Conservation (phyloP, 2,113 vertebrate genomes). For the Chaetodon auriga region DNA sequence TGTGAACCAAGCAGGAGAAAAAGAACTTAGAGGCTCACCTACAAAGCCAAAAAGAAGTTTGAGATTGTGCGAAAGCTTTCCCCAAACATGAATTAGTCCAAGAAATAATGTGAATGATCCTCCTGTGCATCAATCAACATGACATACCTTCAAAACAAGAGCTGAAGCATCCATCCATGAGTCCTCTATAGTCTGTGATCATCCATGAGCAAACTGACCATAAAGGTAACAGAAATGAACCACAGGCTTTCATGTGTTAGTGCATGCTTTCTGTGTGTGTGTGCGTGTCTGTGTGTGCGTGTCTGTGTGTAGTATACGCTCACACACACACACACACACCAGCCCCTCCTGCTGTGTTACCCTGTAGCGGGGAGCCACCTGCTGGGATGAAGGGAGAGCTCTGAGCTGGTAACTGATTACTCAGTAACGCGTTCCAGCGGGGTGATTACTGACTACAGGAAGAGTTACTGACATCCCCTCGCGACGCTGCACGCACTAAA, state of each 20-base stretch:
- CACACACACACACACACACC: background rate
- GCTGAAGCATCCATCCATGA: slow-evolving; percentile 23
- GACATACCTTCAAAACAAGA: slow-evolving; percentile 56
- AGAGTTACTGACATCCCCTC: background rate
- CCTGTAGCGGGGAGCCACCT: slow-evolving; percentile 81
- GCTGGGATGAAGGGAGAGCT: slow-evolving; percentile 69
- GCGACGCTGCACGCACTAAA: background rate
- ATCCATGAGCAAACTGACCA: slow-evolving; percentile 11
- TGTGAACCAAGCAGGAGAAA: background rate
- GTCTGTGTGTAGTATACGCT: background rate
- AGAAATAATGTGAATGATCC: background rate
- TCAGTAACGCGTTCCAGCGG: slow-evolving; percentile 36
- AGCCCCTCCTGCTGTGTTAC: slow-evolving; percentile 52
- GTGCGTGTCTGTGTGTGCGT: background rate
- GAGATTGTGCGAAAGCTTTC: background rate
- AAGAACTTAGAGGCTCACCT: background rate
- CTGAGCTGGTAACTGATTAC: slow-evolving; percentile 21
- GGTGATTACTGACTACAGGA: background rate
- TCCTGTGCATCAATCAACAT: background rate
- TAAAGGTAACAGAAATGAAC: slow-evolving; percentile 3
- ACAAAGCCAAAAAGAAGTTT: background rate
- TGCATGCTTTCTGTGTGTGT: background rate
- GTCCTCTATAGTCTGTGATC: background rate
- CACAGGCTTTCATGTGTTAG: background rate
- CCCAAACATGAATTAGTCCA: background rate